phyloP scores from a whole-genome alignment of 2,888 invertebrate genomes.

The Lasioglossum malachurum region DNA sequence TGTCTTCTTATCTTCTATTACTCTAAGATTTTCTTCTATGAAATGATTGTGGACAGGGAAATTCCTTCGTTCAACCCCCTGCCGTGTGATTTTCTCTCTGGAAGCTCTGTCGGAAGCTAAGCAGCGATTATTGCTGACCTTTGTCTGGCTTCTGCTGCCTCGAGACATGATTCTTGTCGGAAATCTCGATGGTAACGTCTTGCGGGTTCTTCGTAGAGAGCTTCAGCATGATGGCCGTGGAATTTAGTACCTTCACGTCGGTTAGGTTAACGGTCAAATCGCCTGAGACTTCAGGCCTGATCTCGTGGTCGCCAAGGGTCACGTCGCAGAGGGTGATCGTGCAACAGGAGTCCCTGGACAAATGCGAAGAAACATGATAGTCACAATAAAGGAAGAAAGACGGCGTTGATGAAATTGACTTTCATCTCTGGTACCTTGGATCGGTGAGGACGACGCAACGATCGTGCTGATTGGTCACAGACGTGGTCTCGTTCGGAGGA shows the following conservation, averaged over 20 bases:
- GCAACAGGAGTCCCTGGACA: conserved; percentile 91
- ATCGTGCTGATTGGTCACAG: conserved; percentile 86
- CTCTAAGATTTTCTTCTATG: too few relatives aligned
- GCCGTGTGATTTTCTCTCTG: too few relatives aligned
- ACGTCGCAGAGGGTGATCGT: conserved; percentile 95
- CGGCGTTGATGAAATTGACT: too few relatives aligned
- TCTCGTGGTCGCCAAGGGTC: conserved; percentile 91
- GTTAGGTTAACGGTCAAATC: conserved; percentile 81
- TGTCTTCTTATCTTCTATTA: too few relatives aligned
- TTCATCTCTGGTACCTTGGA: conserved; percentile 84
- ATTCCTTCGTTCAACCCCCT: too few relatives aligned
- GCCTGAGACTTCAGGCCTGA: conserved; percentile 79
- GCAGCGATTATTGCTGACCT: conserved; percentile 70
- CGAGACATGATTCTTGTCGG: conserved; percentile 82
- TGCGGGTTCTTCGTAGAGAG: conserved; percentile 77
- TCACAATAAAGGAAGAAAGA: not conserved
- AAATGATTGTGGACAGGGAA: too few relatives aligned
- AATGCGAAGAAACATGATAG: not conserved
- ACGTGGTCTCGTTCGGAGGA: conserved; percentile 80
- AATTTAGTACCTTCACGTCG: conserved; percentile 82
- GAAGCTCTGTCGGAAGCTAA: not conserved
- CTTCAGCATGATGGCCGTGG: conserved; percentile 81
- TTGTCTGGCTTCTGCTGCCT: conserved; percentile 78
- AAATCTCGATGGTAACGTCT: conserved; percentile 79
- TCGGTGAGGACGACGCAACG: conserved; percentile 94